Evolutionary conservation across 1,140 invertebrate genomes (phyloP).

Genomic region (Drosophila arawakana): DNA sequence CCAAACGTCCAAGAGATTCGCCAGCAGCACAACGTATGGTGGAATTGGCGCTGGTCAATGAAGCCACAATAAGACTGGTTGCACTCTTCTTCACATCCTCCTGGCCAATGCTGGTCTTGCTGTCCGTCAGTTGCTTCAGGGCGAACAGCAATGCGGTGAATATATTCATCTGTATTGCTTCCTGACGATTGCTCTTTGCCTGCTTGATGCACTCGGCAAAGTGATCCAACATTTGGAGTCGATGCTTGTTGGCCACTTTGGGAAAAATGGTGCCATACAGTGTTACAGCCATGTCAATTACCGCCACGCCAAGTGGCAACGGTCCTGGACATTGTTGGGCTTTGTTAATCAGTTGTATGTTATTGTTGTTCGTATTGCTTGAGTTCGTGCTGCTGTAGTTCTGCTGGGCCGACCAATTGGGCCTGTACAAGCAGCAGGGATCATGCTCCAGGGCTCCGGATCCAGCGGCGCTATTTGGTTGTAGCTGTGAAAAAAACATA

Average conservation of each 20-base stretch:
- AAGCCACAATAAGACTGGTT: constrained; percentile 91
- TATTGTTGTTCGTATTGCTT: constrained; percentile 67
- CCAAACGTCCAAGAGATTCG: constrained; percentile 94
- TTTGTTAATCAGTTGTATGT: constrained; percentile 83
- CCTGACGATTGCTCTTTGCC: constrained; percentile 95
- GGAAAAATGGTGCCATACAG: constrained; percentile 98
- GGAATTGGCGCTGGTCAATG: constrained; percentile 93
- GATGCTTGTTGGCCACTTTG: constrained; percentile 96
- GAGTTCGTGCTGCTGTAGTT: constrained; percentile 84
- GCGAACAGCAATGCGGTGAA: constrained; percentile 97
- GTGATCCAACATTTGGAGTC: constrained; percentile 98
- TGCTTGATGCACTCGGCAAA: constrained; percentile 97
- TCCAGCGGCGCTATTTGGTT: constrained; percentile 96
- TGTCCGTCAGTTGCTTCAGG: constrained; percentile 94
- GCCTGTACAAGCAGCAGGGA: constrained; percentile 94
- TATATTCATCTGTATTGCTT: constrained; percentile 98
- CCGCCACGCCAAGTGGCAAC: constrained; percentile 97
- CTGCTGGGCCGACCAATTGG: constrained; percentile 54
- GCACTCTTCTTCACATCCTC: constrained; percentile 95
- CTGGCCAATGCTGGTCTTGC: constrained; percentile 93
- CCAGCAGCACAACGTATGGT: constrained; percentile 94
- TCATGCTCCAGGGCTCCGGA: constrained; percentile 98
- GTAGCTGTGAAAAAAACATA: constrained; percentile 87
- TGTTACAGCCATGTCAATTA: constrained; percentile 97
- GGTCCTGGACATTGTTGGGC: constrained; percentile 88